phyloP scores from a whole-genome alignment of 1,140 invertebrate species.

The Homalodisca vitripennis region DNA sequence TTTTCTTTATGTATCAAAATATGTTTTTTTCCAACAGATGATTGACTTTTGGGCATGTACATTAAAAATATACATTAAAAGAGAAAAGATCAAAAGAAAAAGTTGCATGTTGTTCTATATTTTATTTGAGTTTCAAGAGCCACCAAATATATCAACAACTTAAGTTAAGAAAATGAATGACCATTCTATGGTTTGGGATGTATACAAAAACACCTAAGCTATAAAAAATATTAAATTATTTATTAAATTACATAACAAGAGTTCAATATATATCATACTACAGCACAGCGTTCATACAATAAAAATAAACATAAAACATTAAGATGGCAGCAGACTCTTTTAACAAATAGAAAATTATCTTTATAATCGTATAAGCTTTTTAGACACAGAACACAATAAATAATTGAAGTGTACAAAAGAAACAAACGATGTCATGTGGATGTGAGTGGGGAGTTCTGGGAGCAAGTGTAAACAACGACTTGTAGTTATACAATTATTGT shows the following conservation, averaged over 20 bases:
- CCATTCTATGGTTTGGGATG: background rate
- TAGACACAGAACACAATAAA: too few species aligned
- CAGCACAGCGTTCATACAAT: constrained; percentile 8
- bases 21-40: too few species aligned
- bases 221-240: constrained; percentile 24
- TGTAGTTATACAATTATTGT: constrained; percentile 35
- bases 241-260: constrained; percentile 24
- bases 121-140: too few species aligned
- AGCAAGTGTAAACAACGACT: background rate
- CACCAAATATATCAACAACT: too few species aligned
- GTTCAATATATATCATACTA: constrained; percentile 12
- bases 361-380: background rate
- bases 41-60: too few species aligned
- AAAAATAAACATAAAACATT: constrained; percentile 17
- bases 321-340: constrained; percentile 9
- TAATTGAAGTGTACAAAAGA: background rate
- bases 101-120: too few species aligned
- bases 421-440: too few species aligned
- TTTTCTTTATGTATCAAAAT: too few species aligned
- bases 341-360: background rate
- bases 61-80: too few species aligned
- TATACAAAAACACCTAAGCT: constrained; percentile 15
- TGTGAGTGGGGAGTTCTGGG: background rate
- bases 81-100: too few species aligned
- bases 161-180: too few species aligned